These are phyloP conservation scores for Isurus oxyrinchus DNA, from an alignment of 2,113 vertebrate species.

Conservation along the genomic window DNA sequence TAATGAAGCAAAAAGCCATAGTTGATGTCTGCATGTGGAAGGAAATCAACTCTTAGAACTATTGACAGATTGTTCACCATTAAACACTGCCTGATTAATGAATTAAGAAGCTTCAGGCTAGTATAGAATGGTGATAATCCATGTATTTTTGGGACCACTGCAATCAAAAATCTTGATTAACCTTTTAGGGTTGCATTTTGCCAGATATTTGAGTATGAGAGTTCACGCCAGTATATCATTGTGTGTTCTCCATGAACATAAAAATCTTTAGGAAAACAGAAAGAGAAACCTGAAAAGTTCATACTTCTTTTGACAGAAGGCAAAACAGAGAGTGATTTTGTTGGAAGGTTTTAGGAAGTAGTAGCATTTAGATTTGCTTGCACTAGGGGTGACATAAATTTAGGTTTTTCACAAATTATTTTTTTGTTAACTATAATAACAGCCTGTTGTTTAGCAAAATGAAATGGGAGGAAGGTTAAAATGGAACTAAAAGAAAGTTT, in stretches of 20 bases:
- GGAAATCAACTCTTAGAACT: not conserved
- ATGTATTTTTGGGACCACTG: not conserved
- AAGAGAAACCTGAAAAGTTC: not conserved
- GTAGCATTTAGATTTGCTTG: not conserved
- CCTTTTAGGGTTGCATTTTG: not conserved
- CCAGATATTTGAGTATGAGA: not conserved
- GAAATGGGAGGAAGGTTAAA: not conserved
- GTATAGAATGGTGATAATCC: not conserved
- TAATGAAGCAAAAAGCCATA: not conserved
- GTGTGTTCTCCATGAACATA: not conserved
- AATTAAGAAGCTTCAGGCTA: not conserved
- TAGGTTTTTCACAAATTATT: not conserved
- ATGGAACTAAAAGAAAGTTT: not conserved
- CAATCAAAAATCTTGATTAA: not conserved
- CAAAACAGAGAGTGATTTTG: not conserved
- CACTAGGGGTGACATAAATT: not conserved
- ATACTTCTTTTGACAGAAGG: not conserved
- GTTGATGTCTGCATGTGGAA: not conserved
- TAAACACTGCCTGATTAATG: not conserved
- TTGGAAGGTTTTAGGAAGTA: not conserved
- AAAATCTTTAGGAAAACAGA: not conserved
- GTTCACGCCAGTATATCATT: not conserved
- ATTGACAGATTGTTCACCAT: not conserved
- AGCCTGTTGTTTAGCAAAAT: not conserved
- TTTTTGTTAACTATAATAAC: not conserved